Evolutionary conservation across 1,140 invertebrate genomes (phyloP), one percentile per base, ranked within the genome.

Genomic region (Physella acuta): DNA sequence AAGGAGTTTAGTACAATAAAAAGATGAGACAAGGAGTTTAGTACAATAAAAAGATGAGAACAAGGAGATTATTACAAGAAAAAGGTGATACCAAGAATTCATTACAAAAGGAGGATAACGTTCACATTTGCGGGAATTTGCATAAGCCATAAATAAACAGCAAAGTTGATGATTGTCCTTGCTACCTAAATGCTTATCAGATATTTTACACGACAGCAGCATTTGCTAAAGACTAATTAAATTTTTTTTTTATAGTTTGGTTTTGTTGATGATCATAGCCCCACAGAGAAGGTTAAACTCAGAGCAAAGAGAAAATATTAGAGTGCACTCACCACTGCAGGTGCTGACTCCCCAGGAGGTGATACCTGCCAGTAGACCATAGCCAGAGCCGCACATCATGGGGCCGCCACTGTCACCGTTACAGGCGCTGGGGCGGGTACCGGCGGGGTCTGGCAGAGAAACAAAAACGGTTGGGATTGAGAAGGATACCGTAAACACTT

Each of bases 391-490:
- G 28, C 59, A 61, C 59, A 61, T 61, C 59, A 61, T 61, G 33
- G 59, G 59, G 34, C 59, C 59, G n/a, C 59, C 59, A 61, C 59
- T 61, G 59, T 61, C 59, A 61, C 59, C 59, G 31, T 36, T 61
- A 24, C 59, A 61, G 36, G 59, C 59, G 39, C 59, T 61, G 2
- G 59, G 59, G 26, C 59, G 59, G 20, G 36, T 24, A 8, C 59
- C 59, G 28, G 59, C 33, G 20, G 59, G n/a, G 17, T 16, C 59
- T 61, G 59, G 24, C 24, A 44, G 20, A 11, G 39, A 44, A 44
- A 44, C 39, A 44, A 44, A 44, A 44, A 20, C n/a, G n/a, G n/a
- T n/a, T n/a, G n/a, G n/a, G n/a, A n/a, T n/a, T n/a, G n/a, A n/a
- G n/a, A n/a, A n/a, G n/a, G n/a, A n/a, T n/a, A n/a, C n/a, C n/a